Conservation (phyloP, 92 coral and sea anemone genomes). For the Bergia sp. region DNA sequence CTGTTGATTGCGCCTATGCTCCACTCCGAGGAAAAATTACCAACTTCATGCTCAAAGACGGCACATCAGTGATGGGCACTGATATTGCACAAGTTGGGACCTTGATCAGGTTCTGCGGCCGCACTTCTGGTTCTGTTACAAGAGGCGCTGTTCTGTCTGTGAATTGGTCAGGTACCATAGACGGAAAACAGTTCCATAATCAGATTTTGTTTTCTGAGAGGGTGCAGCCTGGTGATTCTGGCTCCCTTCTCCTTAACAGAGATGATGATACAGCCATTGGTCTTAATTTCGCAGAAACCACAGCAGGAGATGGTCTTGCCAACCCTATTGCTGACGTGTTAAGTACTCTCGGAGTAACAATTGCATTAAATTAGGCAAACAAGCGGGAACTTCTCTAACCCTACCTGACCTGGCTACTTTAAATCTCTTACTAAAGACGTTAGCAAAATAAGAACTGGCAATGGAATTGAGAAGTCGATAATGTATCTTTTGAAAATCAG, state of each 20-base stretch:
- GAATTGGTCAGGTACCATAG: constrained; percentile 29
- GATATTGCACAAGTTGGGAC: constrained; percentile 22
- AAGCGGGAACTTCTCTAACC: too few species aligned
- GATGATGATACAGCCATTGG: constrained; percentile 35
- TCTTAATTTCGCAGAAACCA: constrained; percentile 7
- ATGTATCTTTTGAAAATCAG: too few species aligned
- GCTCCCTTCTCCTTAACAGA: constrained; percentile 26
- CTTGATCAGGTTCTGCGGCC: constrained; percentile 38
- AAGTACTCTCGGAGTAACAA: constrained; percentile 11
- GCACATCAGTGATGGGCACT: constrained; percentile 30
- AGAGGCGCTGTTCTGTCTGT: constrained; percentile 26
- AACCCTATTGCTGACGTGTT: constrained; percentile 30
- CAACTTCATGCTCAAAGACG: constrained; percentile 15
- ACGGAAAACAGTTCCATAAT: constrained; percentile 29
- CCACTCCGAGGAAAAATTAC: too few species aligned
- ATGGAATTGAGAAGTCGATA: too few species aligned
- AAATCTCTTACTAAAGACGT: too few species aligned
- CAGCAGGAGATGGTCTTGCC: not conserved
- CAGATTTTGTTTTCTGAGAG: constrained; percentile 41
- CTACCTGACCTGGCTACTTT: too few species aligned
- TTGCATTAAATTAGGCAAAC: constrained; percentile 5
- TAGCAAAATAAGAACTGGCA: too few species aligned
- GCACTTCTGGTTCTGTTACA: constrained; percentile 23
- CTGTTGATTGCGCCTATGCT: not conserved
- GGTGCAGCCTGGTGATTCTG: constrained; percentile 15